Evolutionary conservation across 2,797 vertebrate genomes (phyloP).

Genomic region (Bradypus variegatus): DNA sequence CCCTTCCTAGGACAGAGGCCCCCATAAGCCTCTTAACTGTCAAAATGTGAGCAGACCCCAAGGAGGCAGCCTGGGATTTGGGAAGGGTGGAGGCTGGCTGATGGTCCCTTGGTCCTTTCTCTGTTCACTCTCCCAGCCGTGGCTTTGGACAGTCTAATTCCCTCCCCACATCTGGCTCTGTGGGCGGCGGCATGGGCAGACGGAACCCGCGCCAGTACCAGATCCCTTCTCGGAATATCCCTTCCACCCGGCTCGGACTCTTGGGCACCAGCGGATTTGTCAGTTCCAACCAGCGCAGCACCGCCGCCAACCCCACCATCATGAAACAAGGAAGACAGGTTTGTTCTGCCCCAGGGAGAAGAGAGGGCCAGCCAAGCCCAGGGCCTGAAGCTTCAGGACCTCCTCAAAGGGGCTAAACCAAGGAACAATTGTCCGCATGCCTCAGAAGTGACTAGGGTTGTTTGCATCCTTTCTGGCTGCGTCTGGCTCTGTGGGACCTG

Average conservation of each 20-base stretch:
- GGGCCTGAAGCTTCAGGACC: background rate
- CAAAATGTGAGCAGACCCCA: background rate
- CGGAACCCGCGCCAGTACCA: slow-evolving; percentile 95
- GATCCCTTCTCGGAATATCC: slow-evolving; percentile 91
- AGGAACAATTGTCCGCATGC: background rate
- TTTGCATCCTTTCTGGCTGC: background rate
- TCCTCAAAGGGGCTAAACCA: background rate
- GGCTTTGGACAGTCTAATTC: slow-evolving; percentile 96
- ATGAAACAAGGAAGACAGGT: slow-evolving; percentile 97
- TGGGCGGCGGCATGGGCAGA: slow-evolving; percentile 85
- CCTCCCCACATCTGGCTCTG: slow-evolving; percentile 87
- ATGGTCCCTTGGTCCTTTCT: rapidly evolving
- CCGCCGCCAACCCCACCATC: slow-evolving; percentile 86
- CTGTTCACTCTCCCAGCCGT: slow-evolving; percentile 73
- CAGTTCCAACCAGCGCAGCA: slow-evolving; percentile 84
- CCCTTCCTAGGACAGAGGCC: background rate
- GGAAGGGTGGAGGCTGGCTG: background rate
- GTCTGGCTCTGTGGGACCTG: background rate
- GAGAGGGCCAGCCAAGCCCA: slow-evolving; percentile 8
- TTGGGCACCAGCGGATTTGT: slow-evolving; percentile 86
- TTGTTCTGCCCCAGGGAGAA: slow-evolving; percentile 49
- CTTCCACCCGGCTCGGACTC: slow-evolving; percentile 86
- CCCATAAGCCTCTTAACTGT: background rate
- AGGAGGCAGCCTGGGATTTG: background rate
- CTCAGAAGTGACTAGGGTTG: background rate